Conservation (phyloP, 2,113 vertebrate species). For the Malaclemys terrapin region DNA sequence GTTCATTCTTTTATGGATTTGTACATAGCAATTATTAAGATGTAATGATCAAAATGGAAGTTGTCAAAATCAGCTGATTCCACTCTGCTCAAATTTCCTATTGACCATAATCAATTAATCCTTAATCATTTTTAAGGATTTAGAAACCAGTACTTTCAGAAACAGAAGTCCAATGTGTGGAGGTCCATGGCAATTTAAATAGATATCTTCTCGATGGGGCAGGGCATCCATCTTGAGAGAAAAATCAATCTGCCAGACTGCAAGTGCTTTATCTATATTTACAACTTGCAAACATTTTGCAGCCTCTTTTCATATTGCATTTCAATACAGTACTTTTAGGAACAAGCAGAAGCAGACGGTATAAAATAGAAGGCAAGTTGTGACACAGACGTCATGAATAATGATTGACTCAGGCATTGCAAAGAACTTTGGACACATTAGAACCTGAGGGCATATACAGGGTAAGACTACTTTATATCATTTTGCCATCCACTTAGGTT, state of each 20-base stretch:
- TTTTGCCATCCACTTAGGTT: not conserved
- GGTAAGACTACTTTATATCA: not conserved
- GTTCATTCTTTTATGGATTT: constrained; percentile 9
- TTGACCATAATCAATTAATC: not conserved
- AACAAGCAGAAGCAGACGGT: not conserved
- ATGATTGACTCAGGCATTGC: not conserved
- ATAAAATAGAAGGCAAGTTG: not conserved
- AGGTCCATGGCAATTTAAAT: constrained; percentile 9
- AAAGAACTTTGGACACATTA: not conserved
- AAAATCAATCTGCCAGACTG: constrained; percentile 36
- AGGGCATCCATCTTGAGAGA: not conserved
- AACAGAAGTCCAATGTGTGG: constrained; percentile 26
- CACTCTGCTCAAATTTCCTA: constrained; percentile 7
- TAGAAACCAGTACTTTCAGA: constrained; percentile 9
- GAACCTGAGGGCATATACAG: not conserved
- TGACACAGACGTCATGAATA: not conserved
- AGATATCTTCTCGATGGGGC: constrained; percentile 24
- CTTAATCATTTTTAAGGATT: constrained; percentile 40
- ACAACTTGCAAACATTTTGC: constrained; percentile 42
- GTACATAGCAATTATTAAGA: constrained; percentile 7
- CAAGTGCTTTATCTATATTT: not conserved
- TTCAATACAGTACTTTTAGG: constrained; percentile 17
- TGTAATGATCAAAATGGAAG: constrained; percentile 17
- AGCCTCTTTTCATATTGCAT: constrained; percentile 30
- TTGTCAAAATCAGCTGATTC: not conserved